These are phyloP conservation scores for Heliconius hewitsoni DNA, from an alignment of 1,140 invertebrate species.

Conservation along the genomic window DNA sequence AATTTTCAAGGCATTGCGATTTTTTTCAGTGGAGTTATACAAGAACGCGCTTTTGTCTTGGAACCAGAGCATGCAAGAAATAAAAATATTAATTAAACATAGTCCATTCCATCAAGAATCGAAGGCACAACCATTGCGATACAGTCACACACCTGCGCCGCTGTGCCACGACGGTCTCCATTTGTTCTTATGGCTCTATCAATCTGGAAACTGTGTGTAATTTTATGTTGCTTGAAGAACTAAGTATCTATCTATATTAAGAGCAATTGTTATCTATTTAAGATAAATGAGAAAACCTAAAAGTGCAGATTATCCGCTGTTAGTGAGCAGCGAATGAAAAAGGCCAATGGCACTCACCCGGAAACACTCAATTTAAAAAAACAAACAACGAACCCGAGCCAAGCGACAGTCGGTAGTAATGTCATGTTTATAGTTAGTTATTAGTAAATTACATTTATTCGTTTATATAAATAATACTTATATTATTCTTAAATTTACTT, in stretches of 20 bases:
- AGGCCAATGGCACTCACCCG: not conserved
- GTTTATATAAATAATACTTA: not conserved
- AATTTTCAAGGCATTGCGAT: too few relatives aligned
- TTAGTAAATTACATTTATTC: not conserved
- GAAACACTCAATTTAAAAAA: conserved; percentile 9
- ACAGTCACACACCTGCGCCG: too few relatives aligned
- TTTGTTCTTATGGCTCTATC: not conserved
- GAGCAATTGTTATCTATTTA: not conserved
- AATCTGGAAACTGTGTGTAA: not conserved
- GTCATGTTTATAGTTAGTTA: not conserved
- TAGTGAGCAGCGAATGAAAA: conserved; percentile 7
- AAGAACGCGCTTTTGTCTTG: too few relatives aligned
- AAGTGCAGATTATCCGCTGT: conserved; percentile 3
- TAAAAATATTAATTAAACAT: too few relatives aligned
- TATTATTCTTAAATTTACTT: not conserved
- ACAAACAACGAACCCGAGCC: not conserved
- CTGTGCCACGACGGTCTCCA: not conserved
- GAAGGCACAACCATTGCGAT: too few relatives aligned
- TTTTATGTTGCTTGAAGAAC: not conserved
- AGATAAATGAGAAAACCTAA: not conserved
- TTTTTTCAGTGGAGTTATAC: too few relatives aligned
- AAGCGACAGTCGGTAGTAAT: not conserved
- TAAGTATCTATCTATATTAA: not conserved
- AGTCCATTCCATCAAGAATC: too few relatives aligned
- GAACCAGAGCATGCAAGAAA: too few relatives aligned